Conservation (phyloP, 2,888 invertebrate species). For the Lasioglossum malachurum region DNA sequence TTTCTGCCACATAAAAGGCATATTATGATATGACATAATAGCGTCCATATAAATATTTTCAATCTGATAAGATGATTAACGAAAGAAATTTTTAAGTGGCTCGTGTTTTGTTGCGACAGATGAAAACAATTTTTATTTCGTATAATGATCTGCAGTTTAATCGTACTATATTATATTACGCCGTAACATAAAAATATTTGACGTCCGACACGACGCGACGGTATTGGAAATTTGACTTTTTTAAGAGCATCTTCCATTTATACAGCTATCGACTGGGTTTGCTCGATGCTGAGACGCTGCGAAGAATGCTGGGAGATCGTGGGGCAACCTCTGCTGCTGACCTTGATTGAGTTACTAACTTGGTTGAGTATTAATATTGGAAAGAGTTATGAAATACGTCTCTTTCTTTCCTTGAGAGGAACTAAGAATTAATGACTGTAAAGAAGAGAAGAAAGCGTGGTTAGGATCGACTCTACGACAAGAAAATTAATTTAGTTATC, state of each 20-base stretch:
- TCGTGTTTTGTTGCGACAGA: too few relatives aligned
- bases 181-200: not conserved
- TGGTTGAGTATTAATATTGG: not conserved
- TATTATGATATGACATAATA: too few relatives aligned
- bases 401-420: too few relatives aligned
- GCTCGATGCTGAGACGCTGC: not conserved
- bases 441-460: too few relatives aligned
- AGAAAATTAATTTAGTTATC: too few relatives aligned
- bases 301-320: not conserved
- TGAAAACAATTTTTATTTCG: not conserved
- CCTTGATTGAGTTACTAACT: not conserved
- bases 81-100: not conserved
- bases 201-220: not conserved
- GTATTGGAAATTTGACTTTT: conserved; percentile 18
- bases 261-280: not conserved
- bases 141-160: not conserved
- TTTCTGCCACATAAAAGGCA: too few relatives aligned
- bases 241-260: conserved; percentile 15
- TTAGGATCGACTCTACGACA: too few relatives aligned
- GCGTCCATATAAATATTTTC: too few relatives aligned
- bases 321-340: not conserved
- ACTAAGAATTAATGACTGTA: too few relatives aligned
- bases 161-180: not conserved
- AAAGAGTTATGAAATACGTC: not conserved
- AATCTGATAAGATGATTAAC: not conserved